A percentile compares a stretch with the other conserved stretches of the same genome.
Evolutionary conservation across 2,888 invertebrate species (phyloP).

Genomic region (Strigamia crassipes): DNA sequence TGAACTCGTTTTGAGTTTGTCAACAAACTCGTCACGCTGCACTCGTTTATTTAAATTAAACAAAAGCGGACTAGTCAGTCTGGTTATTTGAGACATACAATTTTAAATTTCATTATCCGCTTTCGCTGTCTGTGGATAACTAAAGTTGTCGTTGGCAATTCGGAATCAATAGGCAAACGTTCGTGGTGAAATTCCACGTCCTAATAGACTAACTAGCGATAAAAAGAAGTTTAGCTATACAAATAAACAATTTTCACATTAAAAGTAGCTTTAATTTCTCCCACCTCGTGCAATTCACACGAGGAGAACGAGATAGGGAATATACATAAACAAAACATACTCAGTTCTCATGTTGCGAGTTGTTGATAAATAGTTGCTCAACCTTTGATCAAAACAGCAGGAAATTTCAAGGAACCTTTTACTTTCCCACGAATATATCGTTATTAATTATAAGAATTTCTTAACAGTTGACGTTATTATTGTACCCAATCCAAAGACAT

Average conservation of each 20-base stretch:
- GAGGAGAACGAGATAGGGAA: conserved; percentile 6
- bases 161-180: neutral
- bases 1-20: too few species aligned
- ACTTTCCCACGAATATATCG: conserved; percentile 1
- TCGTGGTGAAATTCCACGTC: neutral
- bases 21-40: too few species aligned
- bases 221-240: neutral
- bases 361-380: conserved; percentile 37
- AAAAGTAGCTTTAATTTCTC: conserved; percentile 20
- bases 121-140: neutral
- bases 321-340: conserved; percentile 1
- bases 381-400: conserved; percentile 40
- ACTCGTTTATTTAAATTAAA: too few species aligned
- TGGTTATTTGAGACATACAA: too few species aligned
- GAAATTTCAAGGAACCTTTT: conserved; percentile 1
- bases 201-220: neutral
- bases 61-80: too few species aligned
- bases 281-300: conserved; percentile 39
- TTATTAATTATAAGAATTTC: neutral
- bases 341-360: conserved; percentile 16
- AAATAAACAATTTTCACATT: conserved; percentile 25
- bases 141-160: neutral
- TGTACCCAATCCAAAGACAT: neutral
- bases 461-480: neutral
- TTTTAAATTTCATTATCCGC: too few species aligned